A percentile compares a stretch with the other conserved stretches of the same genome.
phyloP scores from a whole-genome alignment of 2,113 vertebrate genomes.

The Egretta garzetta region DNA sequence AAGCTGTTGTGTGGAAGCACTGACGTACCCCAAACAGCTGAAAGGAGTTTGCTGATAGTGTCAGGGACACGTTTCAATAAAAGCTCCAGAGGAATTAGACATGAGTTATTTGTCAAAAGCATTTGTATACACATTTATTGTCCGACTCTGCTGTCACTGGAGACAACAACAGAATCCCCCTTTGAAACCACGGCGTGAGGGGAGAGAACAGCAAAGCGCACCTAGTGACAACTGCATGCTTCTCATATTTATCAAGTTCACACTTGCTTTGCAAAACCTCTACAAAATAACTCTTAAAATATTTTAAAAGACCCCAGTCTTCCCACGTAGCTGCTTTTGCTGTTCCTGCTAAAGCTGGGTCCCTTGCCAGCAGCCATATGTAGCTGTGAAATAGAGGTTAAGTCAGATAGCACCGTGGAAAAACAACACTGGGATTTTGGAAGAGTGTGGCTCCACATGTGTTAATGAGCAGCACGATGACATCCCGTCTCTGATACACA shows the following conservation, averaged over 20 bases:
- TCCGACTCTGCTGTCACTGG: background rate
- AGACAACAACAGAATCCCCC: background rate
- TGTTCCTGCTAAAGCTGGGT: background rate
- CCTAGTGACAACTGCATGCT: background rate
- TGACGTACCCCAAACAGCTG: background rate
- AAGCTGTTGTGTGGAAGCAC: slow-evolving; percentile 15
- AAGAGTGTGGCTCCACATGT: background rate
- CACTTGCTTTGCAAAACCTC: background rate
- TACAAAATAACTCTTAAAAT: background rate
- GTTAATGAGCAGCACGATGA: background rate
- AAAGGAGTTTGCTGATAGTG: background rate
- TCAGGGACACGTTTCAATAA: background rate
- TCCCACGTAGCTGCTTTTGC: background rate
- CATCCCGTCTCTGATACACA: background rate
- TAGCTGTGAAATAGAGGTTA: slow-evolving; percentile 13
- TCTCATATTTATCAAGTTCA: background rate
- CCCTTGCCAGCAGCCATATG: background rate
- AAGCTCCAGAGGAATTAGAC: background rate
- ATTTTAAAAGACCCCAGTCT: background rate
- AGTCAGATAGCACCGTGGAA: background rate
- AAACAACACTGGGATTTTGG: background rate
- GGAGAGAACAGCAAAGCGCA: background rate
- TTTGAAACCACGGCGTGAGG: background rate
- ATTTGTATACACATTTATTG: background rate
- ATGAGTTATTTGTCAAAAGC: background rate